phyloP scores from a whole-genome alignment of 2,888 invertebrate genomes.

The Taphrorychus bicolor region DNA sequence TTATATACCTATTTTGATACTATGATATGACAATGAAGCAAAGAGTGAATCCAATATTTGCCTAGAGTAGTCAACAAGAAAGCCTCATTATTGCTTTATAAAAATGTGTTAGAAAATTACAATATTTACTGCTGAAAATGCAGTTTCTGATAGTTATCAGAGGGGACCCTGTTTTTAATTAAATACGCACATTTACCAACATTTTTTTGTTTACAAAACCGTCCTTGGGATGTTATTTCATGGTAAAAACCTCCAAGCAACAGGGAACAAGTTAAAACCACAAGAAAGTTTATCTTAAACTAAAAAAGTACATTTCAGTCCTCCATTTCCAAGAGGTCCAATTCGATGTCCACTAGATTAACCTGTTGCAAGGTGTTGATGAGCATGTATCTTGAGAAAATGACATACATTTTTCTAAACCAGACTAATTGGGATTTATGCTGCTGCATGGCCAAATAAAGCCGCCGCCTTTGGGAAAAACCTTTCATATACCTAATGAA shows the following conservation, averaged over 20 bases:
- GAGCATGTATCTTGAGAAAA: constrained; percentile 88
- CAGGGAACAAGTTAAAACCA: no score
- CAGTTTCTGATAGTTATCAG: background rate
- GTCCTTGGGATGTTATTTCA: no score
- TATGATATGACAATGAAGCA: no score
- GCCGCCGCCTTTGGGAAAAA: constrained; percentile 66
- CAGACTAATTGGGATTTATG: constrained; percentile 94
- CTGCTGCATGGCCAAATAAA: constrained; percentile 81
- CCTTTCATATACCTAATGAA: constrained; percentile 70
- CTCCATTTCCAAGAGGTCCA: constrained; percentile 75
- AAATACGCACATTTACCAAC: background rate
- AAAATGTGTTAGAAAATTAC: background rate
- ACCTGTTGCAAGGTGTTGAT: constrained; percentile 86
- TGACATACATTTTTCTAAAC: constrained; percentile 90
- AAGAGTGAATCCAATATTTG: background rate
- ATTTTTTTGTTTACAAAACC: no score
- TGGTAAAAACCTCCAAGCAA: no score
- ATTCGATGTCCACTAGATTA: constrained; percentile 76
- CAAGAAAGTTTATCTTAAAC: background rate
- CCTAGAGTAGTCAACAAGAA: no score
- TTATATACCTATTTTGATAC: no score
- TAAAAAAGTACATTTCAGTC: constrained; percentile 48
- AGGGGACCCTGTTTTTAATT: background rate
- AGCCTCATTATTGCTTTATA: background rate
- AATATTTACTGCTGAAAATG: background rate